Evolutionary conservation across 1,140 invertebrate genomes (phyloP), one percentile per base, ranked within the genome.

Genomic region (Pseudomyrmex sp.): DNA sequence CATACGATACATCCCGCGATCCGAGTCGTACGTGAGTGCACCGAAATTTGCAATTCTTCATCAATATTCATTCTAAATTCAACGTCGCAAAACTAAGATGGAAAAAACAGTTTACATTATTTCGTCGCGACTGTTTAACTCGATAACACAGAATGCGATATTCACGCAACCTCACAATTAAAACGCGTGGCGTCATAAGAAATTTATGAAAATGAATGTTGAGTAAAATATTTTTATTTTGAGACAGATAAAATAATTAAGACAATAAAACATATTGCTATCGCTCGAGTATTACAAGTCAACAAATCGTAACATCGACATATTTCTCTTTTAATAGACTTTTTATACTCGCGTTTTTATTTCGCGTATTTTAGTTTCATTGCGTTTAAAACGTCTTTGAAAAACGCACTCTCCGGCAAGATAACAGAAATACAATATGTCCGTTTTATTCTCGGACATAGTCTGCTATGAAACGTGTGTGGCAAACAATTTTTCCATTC

Each of bases 401-500:
- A 65, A 76, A 76, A 76, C 35, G 0, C 15, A 13, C 63, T 58
- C 44, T 23, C 35, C 35, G 18, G 35, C 52, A 46, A n/a, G 13
- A 20, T 35, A 68, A 77, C 48, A 20, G 13, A 66, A 54, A 9
- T 20, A n/a, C 44, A 58, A 48, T 46, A 35, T 20, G 4, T 20
- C 35, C 35, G 35, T 35, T 35, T 70, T 77, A 23, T 68, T 15
- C 20, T 50, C 52, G 35, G 63, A 10, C 62, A 69, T 79, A 23
- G 75, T 2, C 52, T 20, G 58, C 20, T 23, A 63, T 54, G 15
- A 59, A 69, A 58, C 13, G 5, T 35, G 35, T 35, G 23, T 2
- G 52, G 18, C 56, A 58, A 79, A 70, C 18, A 48, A 70, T 79
- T 79, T 79, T 79, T 70, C 26, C 44, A 15, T 48, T 35, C 20